Conservation (phyloP, 2,888 invertebrate genomes). For the Scotopteryx bipunctaria region DNA sequence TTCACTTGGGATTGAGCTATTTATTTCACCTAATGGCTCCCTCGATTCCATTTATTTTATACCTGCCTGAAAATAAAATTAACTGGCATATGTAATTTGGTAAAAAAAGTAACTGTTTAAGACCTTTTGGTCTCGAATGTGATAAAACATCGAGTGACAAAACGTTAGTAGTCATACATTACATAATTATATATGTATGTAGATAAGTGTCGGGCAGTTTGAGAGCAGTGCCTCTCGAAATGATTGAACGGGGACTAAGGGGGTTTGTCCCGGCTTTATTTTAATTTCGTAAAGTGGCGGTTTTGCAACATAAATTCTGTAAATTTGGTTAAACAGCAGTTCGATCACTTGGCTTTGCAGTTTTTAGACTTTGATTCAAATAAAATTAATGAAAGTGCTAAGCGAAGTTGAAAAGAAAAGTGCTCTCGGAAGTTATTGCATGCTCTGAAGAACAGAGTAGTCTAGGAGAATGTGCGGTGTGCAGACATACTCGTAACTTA, state of each 20-base stretch:
- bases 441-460: constrained; percentile 43
- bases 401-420: constrained; percentile 38
- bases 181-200: constrained; percentile 29
- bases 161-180: constrained; percentile 46
- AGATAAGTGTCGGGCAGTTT: constrained; percentile 69
- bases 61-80: constrained; percentile 31
- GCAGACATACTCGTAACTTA: constrained; percentile 35
- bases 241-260: constrained; percentile 81
- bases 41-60: constrained; percentile 32
- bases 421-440: constrained; percentile 45
- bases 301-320: constrained; percentile 71
- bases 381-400: constrained; percentile 41
- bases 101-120: constrained; percentile 8
- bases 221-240: constrained; percentile 72
- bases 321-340: constrained; percentile 54
- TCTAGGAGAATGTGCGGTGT: constrained; percentile 37
- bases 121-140: constrained; percentile 31
- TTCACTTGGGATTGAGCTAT: constrained; percentile 29
- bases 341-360: constrained; percentile 54
- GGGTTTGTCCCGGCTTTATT: constrained; percentile 74
- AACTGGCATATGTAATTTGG: constrained; percentile 22
- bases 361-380: constrained; percentile 49
- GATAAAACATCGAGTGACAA: constrained; percentile 50
- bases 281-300: constrained; percentile 81
- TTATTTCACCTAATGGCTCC: constrained; percentile 33